These are phyloP conservation scores for Recurvirostra avosetta DNA, from an alignment of 2,113 vertebrate genomes.

Conservation along the genomic window DNA sequence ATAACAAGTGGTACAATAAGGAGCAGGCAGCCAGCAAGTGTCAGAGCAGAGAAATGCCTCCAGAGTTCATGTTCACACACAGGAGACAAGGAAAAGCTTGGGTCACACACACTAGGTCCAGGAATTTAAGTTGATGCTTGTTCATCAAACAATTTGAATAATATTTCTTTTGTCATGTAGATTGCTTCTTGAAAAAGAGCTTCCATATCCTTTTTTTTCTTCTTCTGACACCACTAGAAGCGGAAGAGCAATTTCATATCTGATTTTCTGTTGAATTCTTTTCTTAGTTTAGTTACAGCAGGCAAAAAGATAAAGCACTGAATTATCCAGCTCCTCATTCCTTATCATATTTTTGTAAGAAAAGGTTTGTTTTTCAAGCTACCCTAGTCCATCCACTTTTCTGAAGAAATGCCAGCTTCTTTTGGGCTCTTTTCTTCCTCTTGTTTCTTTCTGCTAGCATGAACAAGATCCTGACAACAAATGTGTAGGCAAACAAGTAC, in stretches of 20 bases:
- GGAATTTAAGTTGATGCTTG: neutral
- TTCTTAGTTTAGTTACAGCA: conserved; percentile 18
- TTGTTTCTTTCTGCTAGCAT: neutral
- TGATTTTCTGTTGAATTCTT: conserved; percentile 52
- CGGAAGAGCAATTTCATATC: conserved; percentile 28
- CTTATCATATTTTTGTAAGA: conserved; percentile 11
- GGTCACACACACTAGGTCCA: neutral
- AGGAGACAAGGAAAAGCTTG: neutral
- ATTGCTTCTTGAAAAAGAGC: conserved; percentile 20
- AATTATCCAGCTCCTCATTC: neutral
- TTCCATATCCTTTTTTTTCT: neutral
- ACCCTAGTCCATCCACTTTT: neutral
- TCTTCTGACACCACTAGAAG: neutral
- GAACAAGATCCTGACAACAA: neutral
- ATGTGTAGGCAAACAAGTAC: neutral
- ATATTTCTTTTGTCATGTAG: neutral
- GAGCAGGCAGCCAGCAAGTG: neutral
- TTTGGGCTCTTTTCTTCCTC: neutral
- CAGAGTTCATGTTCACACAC: neutral
- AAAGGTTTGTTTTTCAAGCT: neutral
- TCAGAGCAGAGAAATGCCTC: neutral
- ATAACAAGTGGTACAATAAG: neutral
- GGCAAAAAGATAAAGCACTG: neutral
- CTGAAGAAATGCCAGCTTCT: neutral
- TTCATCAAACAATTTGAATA: conserved; percentile 26